These are phyloP conservation scores for Eueremaeus valkanovi DNA, from an alignment of 2,888 invertebrate genomes.

Conservation along the genomic window DNA sequence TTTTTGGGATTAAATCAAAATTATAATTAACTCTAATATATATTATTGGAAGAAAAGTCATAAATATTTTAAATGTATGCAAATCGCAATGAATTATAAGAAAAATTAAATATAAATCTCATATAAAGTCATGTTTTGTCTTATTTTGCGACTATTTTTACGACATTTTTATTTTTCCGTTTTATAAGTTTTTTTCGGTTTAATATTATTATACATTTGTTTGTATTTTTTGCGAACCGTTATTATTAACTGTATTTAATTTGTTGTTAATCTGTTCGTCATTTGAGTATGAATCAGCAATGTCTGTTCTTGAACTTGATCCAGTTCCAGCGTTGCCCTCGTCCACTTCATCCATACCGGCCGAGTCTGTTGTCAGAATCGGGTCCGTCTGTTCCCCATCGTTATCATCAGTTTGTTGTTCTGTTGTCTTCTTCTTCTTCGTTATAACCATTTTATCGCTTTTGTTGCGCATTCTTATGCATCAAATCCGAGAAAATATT, in stretches of 20 bases:
- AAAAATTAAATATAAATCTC: no score
- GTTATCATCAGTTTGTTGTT: constrained; percentile 10
- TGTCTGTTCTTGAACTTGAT: no score
- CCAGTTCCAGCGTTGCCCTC: neutral
- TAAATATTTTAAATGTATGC: no score
- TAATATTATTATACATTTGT: constrained; percentile 18
- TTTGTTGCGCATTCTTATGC: constrained; percentile 5
- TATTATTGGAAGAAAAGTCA: no score
- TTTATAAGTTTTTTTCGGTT: no score
- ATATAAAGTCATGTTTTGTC: no score
- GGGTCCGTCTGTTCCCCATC: constrained; percentile 17
- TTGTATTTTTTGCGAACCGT: constrained; percentile 17
- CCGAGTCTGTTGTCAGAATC: neutral
- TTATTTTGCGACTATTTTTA: no score
- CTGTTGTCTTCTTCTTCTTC: neutral
- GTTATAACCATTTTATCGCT: constrained; percentile 22
- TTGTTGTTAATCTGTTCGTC: neutral
- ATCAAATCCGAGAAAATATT: neutral
- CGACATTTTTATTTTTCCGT: no score
- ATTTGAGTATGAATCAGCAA: neutral
- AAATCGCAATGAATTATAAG: no score
- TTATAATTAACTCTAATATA: no score
- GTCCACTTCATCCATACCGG: constrained; percentile 1
- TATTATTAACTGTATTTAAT: no score
- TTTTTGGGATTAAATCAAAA: no score